Evolutionary conservation across 2,113 vertebrate genomes (phyloP).

Genomic region (Sapayoa aenigma): DNA sequence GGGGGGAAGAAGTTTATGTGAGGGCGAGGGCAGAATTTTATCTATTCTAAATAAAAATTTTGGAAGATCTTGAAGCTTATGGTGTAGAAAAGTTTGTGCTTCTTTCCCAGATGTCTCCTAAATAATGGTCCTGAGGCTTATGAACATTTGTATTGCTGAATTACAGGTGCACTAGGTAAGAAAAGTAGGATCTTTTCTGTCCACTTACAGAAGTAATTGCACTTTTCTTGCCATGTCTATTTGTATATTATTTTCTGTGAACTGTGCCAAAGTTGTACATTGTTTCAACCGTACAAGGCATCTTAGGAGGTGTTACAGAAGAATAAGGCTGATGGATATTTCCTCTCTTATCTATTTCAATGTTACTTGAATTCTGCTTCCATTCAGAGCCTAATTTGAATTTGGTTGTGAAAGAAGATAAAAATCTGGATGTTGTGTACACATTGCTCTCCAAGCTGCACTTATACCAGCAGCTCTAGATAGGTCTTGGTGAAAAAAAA

Average conservation of each 20-base stretch:
- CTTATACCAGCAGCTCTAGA: neutral
- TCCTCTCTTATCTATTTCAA: neutral
- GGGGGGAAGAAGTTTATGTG: accelerated
- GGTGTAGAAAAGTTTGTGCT: neutral
- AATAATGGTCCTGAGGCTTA: neutral
- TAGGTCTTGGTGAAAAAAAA: neutral
- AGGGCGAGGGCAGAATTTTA: neutral
- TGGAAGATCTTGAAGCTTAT: neutral
- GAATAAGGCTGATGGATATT: neutral
- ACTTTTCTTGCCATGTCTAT: neutral
- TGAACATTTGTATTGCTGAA: neutral
- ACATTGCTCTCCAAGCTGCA: neutral
- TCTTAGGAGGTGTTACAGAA: neutral
- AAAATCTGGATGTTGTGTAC: neutral
- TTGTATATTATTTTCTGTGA: neutral
- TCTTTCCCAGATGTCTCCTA: neutral
- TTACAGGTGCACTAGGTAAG: neutral
- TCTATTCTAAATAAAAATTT: neutral
- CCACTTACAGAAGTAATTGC: neutral
- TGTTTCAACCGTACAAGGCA: neutral
- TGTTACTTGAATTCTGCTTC: neutral
- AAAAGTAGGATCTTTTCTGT: neutral
- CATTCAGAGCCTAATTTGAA: neutral
- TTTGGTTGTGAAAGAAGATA: neutral
- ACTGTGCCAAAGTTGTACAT: neutral